These are phyloP conservation scores for Temnothorax nylanderi DNA, from an alignment of 1,140 invertebrate species.

Conservation along the genomic window DNA sequence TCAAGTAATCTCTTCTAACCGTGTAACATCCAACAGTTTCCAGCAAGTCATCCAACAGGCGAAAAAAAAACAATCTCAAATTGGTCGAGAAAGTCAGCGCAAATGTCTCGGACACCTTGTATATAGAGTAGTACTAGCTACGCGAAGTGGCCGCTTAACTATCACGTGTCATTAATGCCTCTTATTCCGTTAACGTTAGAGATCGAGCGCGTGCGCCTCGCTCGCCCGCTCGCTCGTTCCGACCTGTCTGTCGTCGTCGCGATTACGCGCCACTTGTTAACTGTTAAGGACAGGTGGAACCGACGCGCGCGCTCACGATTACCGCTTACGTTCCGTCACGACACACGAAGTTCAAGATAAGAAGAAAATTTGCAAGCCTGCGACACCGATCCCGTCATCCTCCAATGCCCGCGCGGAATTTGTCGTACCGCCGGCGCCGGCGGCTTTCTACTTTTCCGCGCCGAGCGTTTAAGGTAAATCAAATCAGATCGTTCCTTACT, in stretches of 20 bases:
- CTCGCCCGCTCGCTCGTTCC: not conserved
- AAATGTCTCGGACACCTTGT: not conserved
- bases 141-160: conserved; percentile 12
- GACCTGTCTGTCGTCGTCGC: conserved; percentile 33
- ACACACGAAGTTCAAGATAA: conserved; percentile 50
- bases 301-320: conserved; percentile 32
- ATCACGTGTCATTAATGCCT: conserved; percentile 41
- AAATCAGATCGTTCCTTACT: conserved; percentile 46
- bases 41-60: not conserved
- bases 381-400: conserved; percentile 52
- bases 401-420: conserved; percentile 46
- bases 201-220: conserved; percentile 19
- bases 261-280: conserved; percentile 52
- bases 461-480: conserved; percentile 37
- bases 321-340: conserved; percentile 31
- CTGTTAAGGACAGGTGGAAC: conserved; percentile 55
- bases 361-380: conserved; percentile 58
- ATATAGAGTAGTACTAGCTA: not conserved
- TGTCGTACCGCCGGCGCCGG: conserved; percentile 48
- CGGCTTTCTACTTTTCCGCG: conserved; percentile 58
- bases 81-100: not conserved
- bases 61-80: not conserved
- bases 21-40: not conserved
- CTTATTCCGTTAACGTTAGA: conserved; percentile 39
- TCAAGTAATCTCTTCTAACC: not conserved